Conservation (phyloP, 2,888 invertebrate species). For the Stictocephala bisonia region DNA sequence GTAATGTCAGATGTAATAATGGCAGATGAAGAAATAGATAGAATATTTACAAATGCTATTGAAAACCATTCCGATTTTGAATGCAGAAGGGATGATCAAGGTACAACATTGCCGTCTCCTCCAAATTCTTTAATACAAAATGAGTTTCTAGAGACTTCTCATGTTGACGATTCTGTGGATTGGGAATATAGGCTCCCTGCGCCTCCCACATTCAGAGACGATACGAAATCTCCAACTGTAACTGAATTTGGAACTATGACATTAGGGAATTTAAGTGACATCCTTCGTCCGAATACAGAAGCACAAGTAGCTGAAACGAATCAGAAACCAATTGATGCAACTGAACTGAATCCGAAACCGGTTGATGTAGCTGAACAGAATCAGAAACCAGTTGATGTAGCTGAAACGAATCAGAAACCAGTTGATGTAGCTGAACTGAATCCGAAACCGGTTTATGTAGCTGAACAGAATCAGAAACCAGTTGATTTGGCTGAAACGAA, state of each 20-base stretch:
- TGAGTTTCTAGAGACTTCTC: neutral
- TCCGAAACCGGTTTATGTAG: too few relatives aligned
- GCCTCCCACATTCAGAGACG: conserved; percentile 70
- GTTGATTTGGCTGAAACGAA: too few relatives aligned
- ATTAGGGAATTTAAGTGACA: conserved; percentile 57
- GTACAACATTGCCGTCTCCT: conserved; percentile 33
- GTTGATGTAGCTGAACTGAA: too few relatives aligned
- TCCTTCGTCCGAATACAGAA: conserved; percentile 29
- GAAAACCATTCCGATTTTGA: conserved; percentile 56
- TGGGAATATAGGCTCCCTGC: conserved; percentile 72
- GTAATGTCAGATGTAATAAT: conserved; percentile 50
- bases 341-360: too few relatives aligned
- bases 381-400: neutral
- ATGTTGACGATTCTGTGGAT: conserved; percentile 54
- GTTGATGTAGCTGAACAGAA: too few relatives aligned
- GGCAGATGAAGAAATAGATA: conserved; percentile 60
- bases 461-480: too few relatives aligned
- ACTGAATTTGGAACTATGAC: conserved; percentile 58
- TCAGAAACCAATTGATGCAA: conserved; percentile 61
- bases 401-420: too few relatives aligned
- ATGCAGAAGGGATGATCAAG: conserved; percentile 35
- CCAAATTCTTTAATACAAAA: conserved; percentile 17
- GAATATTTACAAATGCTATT: conserved; percentile 60
- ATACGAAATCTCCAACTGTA: conserved; percentile 61
- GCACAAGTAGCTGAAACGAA: conserved; percentile 12